Base-by-base conservation (phyloP, 2,113 vertebrate genomes). In the rat (Rattus norvegicus) region DNA sequence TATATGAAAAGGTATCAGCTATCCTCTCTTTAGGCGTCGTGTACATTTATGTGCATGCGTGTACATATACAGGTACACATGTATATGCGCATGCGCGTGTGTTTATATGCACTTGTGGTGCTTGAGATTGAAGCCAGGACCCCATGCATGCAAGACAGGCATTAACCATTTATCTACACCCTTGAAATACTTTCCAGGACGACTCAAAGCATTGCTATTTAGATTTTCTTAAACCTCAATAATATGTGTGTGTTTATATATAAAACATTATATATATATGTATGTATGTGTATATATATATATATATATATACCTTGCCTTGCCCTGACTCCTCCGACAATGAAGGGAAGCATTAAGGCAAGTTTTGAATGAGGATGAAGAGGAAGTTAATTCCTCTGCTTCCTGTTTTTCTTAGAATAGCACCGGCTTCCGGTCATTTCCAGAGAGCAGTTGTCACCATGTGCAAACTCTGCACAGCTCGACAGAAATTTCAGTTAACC, bases 341-440 rank as follows among this genome's bases (percentile, higher is more conserved):
- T 69, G 47, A 92, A 88, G 89, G 70, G 47, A 61, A 70, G 61
- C 92, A 47, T 30, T 70, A 77, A 79, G 19, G 49, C 4, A 4
- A 14, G 67, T 63, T 69, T 69, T 84, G 39, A 84, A 94, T 33
- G 39, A 14, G 65, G 92, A 95, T n/a, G 93, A 80, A 63, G 28
- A 81, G 75, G 28, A 30, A 88, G 86, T 69, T 65, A 28, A 63
- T 70, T 39, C 54, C 88, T 79, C 43, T 4, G 54, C 49, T 96
- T 96, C 81, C 69, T 1, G 0, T 79, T 59, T 72, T 92, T 98
- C 95, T 92, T 65, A 83, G 2, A 89, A 63, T 61, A 80, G n/a
- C 24, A 19, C 30, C 12, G 0, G 54, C 28, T 30, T 75, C 92
- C 56, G 19, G 26, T 80, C 63, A 30, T 75, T 73, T 93, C 52